A percentile compares a stretch with the other conserved stretches of the same genome.
Evolutionary conservation across 2,113 vertebrate species (phyloP).

Genomic region (Chaetura pelagica): DNA sequence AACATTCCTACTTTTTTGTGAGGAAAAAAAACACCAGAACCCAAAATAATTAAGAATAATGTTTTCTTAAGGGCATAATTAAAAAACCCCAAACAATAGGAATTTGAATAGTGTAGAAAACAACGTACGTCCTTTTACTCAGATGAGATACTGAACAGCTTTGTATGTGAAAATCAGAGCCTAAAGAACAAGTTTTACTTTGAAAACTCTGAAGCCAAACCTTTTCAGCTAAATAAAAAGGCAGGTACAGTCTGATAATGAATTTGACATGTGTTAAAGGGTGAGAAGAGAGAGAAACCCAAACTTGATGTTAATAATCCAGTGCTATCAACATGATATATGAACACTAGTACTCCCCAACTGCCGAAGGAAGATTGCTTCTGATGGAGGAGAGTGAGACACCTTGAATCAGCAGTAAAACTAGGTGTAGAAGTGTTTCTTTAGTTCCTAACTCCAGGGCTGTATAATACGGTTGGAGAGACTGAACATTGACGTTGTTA

Average conservation of each 20-base stretch:
- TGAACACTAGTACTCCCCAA: not conserved
- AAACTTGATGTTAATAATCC: not conserved
- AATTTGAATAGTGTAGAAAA: not conserved
- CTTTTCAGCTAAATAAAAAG: not conserved
- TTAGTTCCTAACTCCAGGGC: not conserved
- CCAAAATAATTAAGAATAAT: not conserved
- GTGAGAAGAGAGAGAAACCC: not conserved
- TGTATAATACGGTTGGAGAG: not conserved
- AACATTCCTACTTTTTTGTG: not conserved
- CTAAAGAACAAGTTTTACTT: not conserved
- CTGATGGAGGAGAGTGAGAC: not conserved
- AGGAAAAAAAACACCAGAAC: not conserved
- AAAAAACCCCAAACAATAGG: not conserved
- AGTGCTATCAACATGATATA: not conserved
- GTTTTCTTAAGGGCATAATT: not conserved
- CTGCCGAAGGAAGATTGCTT: not conserved
- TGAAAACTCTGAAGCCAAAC: not conserved
- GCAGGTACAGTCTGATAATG: not conserved
- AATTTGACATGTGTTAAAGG: not conserved
- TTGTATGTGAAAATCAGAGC: not conserved
- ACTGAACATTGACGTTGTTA: fast-evolving
- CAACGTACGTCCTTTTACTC: not conserved
- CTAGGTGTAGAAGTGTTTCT: not conserved
- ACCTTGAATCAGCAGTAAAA: not conserved
- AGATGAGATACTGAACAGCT: not conserved